Evolutionary conservation across 2,888 invertebrate genomes (phyloP).

Genomic region (Gibbula magus): DNA sequence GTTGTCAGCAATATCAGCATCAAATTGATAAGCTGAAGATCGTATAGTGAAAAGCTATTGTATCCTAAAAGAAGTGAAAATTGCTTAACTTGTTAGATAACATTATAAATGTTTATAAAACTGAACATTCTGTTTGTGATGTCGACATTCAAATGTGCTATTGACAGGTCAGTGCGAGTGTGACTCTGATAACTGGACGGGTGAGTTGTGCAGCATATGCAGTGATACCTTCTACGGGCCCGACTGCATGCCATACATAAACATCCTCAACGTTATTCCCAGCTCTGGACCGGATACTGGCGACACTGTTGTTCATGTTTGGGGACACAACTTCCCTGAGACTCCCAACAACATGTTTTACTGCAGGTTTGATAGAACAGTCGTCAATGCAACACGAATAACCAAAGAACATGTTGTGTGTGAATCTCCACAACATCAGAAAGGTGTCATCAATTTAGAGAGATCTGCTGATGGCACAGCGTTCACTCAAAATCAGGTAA

Average conservation of each 20-base stretch:
- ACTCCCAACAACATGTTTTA: slow-evolving; percentile 31
- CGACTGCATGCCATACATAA: slow-evolving; percentile 11
- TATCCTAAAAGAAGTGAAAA: too few species aligned
- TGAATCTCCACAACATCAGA: slow-evolving; percentile 29
- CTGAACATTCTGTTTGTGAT: too few species aligned
- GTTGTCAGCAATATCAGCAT: too few species aligned
- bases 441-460: slow-evolving; percentile 26
- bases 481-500: slow-evolving; percentile 27
- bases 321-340: slow-evolving; percentile 50
- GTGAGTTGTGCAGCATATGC: background rate
- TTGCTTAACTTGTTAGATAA: too few species aligned
- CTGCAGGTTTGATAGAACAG: slow-evolving; percentile 40
- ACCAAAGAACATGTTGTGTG: slow-evolving; percentile 35
- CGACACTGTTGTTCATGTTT: slow-evolving; percentile 37
- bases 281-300: slow-evolving; percentile 33
- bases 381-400: slow-evolving; percentile 39
- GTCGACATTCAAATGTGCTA: too few species aligned
- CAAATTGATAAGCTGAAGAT: too few species aligned
- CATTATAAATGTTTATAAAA: too few species aligned
- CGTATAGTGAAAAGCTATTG: too few species aligned
- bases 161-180: background rate
- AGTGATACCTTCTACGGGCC: slow-evolving; percentile 24
- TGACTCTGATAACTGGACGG: slow-evolving; percentile 10
- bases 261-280: slow-evolving; percentile 26
- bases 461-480: slow-evolving; percentile 31